Evolutionary conservation across 1,140 invertebrate genomes (phyloP), one percentile per base, ranked within the genome.

Genomic region (Drosophila prosaltans): DNA sequence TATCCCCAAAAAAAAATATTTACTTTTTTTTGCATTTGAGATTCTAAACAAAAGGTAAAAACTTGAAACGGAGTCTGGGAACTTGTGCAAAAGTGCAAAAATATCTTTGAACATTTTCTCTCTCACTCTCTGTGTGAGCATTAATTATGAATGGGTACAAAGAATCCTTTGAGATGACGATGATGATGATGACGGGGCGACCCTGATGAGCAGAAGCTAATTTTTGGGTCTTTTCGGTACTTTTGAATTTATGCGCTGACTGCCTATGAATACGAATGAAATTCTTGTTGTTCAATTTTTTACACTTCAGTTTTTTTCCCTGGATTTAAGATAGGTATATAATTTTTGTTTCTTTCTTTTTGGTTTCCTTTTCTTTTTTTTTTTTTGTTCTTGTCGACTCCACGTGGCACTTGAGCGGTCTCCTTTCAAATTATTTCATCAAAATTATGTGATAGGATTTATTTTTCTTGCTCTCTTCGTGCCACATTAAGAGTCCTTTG

Each of bases 21-120:
- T 36, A 36, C 70, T 86, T 67, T 54, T 85, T 73, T 86, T 74
- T 59, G 66, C 43, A 71, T 78, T 75, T 65, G 3, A 36, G 32
- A 36, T 10, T 51, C 21, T 51, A 51, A 51, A 51, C 45, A 51
- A 51, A 51, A 51, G 45, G 21, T 26, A 51, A 43, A 43, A 51
- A 51, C 45, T 26, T 10, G 45, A 51, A 8, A 10, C 45, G 45
- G 21, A 51, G 11, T 28, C 2, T 1, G 57, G 68, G 54, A 30
- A 36, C 48, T 41, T 71, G 66, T 61, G 66, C 69, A 75, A 71
- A 75, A 71, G 68, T 78, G 68, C 67, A 79, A 65, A 77, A 77
- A 88, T 80, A 88, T 88, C 83, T 88, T 89, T 88, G 83, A 88
- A 88, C 83, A 88, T 88, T 88, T 69, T 21, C 45, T 48, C 21